phyloP scores from a whole-genome alignment of 2,797 vertebrate genomes.

The Smutsia temminckii region DNA sequence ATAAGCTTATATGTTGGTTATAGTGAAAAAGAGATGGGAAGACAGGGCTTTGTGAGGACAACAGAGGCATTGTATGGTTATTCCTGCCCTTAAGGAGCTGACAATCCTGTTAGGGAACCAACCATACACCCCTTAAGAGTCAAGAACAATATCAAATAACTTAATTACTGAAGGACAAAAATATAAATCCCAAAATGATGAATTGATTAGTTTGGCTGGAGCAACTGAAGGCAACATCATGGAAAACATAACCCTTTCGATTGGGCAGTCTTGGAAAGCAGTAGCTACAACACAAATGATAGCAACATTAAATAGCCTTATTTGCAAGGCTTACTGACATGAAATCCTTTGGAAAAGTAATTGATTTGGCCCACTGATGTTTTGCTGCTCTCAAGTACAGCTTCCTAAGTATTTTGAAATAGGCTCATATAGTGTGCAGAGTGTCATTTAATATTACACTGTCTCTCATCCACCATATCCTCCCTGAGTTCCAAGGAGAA shows the following conservation, averaged over 20 bases:
- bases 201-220: background rate
- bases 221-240: background rate
- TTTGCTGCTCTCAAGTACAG: background rate
- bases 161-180: background rate
- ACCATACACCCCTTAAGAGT: background rate
- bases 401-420: constrained; percentile 5
- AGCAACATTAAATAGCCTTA: background rate
- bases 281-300: background rate
- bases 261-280: background rate
- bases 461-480: background rate
- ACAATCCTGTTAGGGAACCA: background rate
- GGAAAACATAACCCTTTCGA: background rate
- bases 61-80: background rate
- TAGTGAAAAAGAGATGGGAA: background rate
- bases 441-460: background rate
- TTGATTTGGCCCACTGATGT: background rate
- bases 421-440: background rate
- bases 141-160: background rate
- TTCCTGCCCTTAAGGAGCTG: background rate
- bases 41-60: background rate
- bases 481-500: background rate
- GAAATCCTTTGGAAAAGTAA: constrained; percentile 21
- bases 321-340: background rate
- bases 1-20: background rate
- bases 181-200: background rate